Evolutionary conservation across 2,113 vertebrate species (phyloP).

Genomic region (Bagarius yarrelli): DNA sequence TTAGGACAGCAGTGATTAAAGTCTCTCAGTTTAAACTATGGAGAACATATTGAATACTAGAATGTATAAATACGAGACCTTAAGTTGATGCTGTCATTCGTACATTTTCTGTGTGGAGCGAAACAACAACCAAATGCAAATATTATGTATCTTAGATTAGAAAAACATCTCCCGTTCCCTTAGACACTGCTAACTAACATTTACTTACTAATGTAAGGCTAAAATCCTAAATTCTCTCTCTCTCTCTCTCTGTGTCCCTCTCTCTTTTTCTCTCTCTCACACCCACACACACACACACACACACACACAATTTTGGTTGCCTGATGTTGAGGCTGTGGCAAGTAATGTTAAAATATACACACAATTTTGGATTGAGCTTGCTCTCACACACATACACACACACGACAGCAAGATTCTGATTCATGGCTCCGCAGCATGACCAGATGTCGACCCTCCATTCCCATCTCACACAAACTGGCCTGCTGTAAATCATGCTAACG

Average conservation of each 20-base stretch:
- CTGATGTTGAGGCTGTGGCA: conserved; percentile 18
- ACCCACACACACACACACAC: conserved; percentile 17
- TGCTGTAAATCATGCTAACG: conserved; percentile 67
- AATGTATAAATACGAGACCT: background rate
- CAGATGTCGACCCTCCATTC: conserved; percentile 48
- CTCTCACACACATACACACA: background rate
- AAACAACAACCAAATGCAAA: background rate
- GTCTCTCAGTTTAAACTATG: no score
- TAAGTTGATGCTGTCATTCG: background rate
- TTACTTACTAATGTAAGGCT: background rate
- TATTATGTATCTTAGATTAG: background rate
- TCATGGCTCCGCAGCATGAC: conserved; percentile 12
- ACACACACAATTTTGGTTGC: background rate
- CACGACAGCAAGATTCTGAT: background rate
- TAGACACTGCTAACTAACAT: background rate
- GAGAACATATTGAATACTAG: no score
- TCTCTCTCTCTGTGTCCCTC: background rate
- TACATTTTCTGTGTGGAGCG: background rate
- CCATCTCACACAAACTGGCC: conserved; percentile 43
- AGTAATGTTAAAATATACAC: conserved; percentile 33
- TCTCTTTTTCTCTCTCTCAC: background rate
- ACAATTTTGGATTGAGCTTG: background rate
- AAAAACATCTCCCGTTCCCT: background rate
- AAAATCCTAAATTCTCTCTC: no score
- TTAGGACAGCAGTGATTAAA: no score